Percentiles rank a stretch among this genome's conserved stretches.
Evolutionary conservation across 2,113 vertebrate species (phyloP).

Genomic region (Plectropomus leopardus): DNA sequence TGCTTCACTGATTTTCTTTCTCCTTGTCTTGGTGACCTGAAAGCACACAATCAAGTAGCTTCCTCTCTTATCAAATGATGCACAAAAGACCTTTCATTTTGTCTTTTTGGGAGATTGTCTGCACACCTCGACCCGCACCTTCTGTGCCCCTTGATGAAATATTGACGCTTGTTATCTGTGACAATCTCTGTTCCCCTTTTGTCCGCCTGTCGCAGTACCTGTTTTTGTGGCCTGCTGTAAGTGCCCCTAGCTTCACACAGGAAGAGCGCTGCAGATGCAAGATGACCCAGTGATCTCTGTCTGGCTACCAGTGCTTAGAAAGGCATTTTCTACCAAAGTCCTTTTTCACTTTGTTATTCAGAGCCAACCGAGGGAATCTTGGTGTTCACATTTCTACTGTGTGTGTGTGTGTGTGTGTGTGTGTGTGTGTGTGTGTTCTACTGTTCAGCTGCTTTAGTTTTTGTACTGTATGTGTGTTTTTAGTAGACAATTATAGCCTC

Average conservation of each 20-base stretch:
- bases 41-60: slow-evolving; percentile 48
- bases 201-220: slow-evolving; percentile 13
- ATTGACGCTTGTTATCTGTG: slow-evolving; percentile 21
- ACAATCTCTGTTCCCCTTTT: slow-evolving; percentile 28
- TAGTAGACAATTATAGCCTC: not conserved
- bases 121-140: slow-evolving; percentile 18
- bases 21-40: slow-evolving; percentile 37
- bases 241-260: slow-evolving; percentile 53
- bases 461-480: not conserved
- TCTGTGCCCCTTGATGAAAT: slow-evolving; percentile 50
- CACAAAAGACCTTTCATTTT: slow-evolving; percentile 40
- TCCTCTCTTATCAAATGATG: slow-evolving; percentile 60
- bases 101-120: slow-evolving; percentile 18
- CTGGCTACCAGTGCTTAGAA: slow-evolving; percentile 62
- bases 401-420: not conserved
- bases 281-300: slow-evolving; percentile 76
- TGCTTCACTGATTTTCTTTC: slow-evolving; percentile 31
- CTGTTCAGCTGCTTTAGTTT: not conserved
- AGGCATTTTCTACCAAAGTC: slow-evolving; percentile 34
- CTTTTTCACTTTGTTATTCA: slow-evolving; percentile 7
- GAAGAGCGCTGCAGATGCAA: slow-evolving; percentile 76
- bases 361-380: not conserved
- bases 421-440: not conserved
- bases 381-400: not conserved
- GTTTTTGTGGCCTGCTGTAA: slow-evolving; percentile 32